Evolutionary conservation across 2,113 vertebrate genomes (phyloP), one percentile per base, ranked within the genome.

Genomic region (Dendropsophus ebraccatus): DNA sequence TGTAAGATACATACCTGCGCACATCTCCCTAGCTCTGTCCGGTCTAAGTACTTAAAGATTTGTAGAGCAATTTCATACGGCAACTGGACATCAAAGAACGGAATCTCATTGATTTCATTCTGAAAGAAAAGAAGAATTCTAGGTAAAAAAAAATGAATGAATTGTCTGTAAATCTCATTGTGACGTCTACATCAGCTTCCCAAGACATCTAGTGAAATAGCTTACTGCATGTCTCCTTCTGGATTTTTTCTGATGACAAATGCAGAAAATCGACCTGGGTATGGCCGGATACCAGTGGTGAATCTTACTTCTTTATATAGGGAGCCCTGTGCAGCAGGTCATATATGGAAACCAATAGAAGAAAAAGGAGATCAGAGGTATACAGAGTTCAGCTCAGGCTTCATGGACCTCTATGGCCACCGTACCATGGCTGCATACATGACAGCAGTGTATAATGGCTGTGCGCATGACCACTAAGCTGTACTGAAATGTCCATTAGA

Each of bases 21-120:
- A 81, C 98, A 99, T 41, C 96, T 95, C 76, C 97, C 97, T 1
- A 99, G 90, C 30, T 98, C 97, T 37, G 88, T 88, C 88, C 93
- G 94, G 90, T 88, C 88, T 60, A 99, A 93, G 87, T 96, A 95
- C 67, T 91, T 95, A 91, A 99, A 99, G 88, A 99, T 99, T 89
- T 98, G 96, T 90, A 97, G 88, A 0, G 97, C 98, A 74, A 99
- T 92, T 88, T 99, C 98, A 1, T 99, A 99, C 0, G 98, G 97
- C 87, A 99, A 88, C 37, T 98, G 96, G 10, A 97, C 87, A 50
- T 99, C 97, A 82, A 99, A 99, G 90, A 99, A 99, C 13, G 98
- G 97, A 89, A 99, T 96, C 81, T 99, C 97, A 74, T 97, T 97
- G 90, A 97, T 94, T 91, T 99, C 98, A 92, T 98, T 98, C 98